Evolutionary conservation across 2,888 invertebrate genomes (phyloP).

Genomic region (Conistra vaccinii): DNA sequence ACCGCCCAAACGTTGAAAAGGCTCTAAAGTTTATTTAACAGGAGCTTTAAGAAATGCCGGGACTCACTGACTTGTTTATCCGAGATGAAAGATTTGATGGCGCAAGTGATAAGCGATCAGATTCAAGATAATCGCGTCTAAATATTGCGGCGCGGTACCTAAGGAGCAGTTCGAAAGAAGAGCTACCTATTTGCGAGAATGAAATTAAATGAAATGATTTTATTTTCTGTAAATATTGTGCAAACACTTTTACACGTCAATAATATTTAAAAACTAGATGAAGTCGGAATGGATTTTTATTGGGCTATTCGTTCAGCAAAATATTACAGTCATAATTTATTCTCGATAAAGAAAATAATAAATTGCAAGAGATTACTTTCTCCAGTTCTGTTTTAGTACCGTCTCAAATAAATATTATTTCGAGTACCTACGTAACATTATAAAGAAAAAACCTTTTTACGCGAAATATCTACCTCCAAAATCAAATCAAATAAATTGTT

Average conservation of each 20-base stretch:
- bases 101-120: constrained; percentile 65
- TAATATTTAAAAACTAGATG: no score
- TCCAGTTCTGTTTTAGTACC: constrained; percentile 1
- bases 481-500: constrained; percentile 41
- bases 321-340: no score
- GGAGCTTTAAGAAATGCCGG: constrained; percentile 72
- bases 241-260: no score
- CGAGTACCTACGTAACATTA: constrained; percentile 3
- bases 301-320: neutral
- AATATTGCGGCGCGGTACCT: constrained; percentile 2
- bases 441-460: constrained; percentile 1
- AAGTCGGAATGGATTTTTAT: no score
- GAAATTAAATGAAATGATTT: no score
- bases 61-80: constrained; percentile 75
- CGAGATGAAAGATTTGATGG: constrained; percentile 72
- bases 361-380: neutral
- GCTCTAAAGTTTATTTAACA: constrained; percentile 79
- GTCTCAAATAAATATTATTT: constrained; percentile 30
- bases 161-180: neutral
- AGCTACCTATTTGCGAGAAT: neutral
- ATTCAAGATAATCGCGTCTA: constrained; percentile 33
- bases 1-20: constrained; percentile 70
- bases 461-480: constrained; percentile 23
- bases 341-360: neutral
- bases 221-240: no score